Evolutionary conservation across 1,140 invertebrate genomes (phyloP).

Genomic region (Drosophila albomicans): DNA sequence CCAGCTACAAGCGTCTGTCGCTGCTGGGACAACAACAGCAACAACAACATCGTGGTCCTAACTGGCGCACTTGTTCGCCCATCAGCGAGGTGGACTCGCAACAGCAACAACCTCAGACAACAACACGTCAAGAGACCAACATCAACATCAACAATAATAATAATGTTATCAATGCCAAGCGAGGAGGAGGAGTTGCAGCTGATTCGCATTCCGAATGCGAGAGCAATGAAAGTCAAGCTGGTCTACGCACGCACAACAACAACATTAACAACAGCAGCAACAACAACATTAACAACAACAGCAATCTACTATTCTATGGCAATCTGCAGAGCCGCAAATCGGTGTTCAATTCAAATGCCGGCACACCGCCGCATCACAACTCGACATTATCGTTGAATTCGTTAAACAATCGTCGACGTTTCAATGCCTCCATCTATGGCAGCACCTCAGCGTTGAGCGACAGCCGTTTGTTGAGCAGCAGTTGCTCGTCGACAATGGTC

Average conservation of each 20-base stretch:
- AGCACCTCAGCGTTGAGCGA: constrained; percentile 82
- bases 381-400: constrained; percentile 79
- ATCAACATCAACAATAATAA: constrained; percentile 41
- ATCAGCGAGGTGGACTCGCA: constrained; percentile 37
- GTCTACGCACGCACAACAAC: constrained; percentile 7
- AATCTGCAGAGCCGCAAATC: constrained; percentile 81
- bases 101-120: constrained; percentile 20
- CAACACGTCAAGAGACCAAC: constrained; percentile 30
- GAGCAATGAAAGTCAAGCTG: constrained; percentile 45
- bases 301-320: constrained; percentile 70
- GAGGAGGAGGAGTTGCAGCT: constrained; percentile 14
- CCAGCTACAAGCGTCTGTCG: constrained; percentile 48
- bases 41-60: constrained; percentile 8
- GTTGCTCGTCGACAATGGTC: constrained; percentile 11
- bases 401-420: constrained; percentile 65
- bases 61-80: constrained; percentile 46
- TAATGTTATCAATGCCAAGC: constrained; percentile 42
- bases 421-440: constrained; percentile 82
- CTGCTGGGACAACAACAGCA: constrained; percentile 29
- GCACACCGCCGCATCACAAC: constrained; percentile 58
- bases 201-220: constrained; percentile 56
- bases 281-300: constrained; percentile 43
- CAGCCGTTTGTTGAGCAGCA: constrained; percentile 73
- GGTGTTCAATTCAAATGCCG: constrained; percentile 56
- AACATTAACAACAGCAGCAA: constrained; percentile 27